These are phyloP conservation scores for Urocitellus parryii DNA, from an alignment of 2,113 vertebrate genomes.

Conservation along the genomic window DNA sequence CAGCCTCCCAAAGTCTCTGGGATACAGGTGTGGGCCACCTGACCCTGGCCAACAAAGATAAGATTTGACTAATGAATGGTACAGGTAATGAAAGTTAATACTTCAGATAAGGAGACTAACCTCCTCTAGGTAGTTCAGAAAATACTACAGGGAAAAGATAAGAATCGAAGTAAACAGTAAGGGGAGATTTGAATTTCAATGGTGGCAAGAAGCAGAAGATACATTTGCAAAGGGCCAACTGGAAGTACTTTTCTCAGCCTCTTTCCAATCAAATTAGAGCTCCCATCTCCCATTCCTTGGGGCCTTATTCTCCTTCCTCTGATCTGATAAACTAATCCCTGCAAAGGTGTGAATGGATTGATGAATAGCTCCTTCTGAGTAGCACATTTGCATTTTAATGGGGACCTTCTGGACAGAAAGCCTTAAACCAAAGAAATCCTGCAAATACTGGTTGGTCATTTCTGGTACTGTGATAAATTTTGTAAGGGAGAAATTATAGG, in stretches of 20 bases:
- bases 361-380: constrained; percentile 59
- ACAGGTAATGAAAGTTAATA: neutral
- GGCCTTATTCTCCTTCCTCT: constrained; percentile 52
- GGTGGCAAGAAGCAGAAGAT: neutral
- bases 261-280: constrained; percentile 60
- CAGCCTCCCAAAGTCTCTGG: too few species aligned
- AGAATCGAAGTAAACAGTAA: neutral
- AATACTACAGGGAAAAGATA: neutral
- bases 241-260: neutral
- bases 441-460: constrained; percentile 31
- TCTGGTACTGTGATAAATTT: neutral
- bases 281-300: constrained; percentile 50
- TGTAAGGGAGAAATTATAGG: neutral
- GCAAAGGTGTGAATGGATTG: constrained; percentile 58
- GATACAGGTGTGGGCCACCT: too few species aligned
- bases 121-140: neutral
- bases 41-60: neutral
- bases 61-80: neutral
- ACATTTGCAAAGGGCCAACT: neutral
- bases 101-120: neutral
- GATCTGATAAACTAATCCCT: constrained; percentile 76
- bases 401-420: constrained; percentile 50
- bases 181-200: neutral
- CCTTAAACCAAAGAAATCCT: constrained; percentile 58
- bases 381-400: constrained; percentile 79